Evolutionary conservation across 53 echinoderm and acorn worm genomes (phyloP), one percentile per base, ranked within the genome.

Genomic region (Patiria pectinifera): DNA sequence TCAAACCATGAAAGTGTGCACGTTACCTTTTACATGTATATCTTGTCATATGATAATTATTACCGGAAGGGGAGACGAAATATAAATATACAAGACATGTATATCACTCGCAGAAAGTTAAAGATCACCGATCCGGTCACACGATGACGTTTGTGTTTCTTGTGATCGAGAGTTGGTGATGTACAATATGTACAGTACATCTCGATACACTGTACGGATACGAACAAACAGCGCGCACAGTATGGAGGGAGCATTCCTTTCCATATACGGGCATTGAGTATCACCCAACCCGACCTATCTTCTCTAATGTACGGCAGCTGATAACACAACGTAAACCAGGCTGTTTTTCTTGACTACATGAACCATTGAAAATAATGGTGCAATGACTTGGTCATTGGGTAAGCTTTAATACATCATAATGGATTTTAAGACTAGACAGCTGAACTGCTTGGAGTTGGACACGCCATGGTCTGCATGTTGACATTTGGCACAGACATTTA

Each of bases 181-280:
- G 53, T 8, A 53, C 53, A 48, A 46, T 9, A 74, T 13, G 10
- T 23, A 4, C 21, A 47, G 45, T 69, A 43, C 24, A 25, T 6
- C 77, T 78, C 16, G 21, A 61, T 25, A 24, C 60, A 59, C 4
- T 3, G 45, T 45, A 18, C 16, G 62, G 79, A 78, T 14, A 22
- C 11, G 58, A n/a, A 76, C 48, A 43, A 19, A 47, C 47, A 5
- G 87, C 61, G 43, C 61, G 60, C 88, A 25, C 78, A 61, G 61
- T 76, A 77, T 59, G 78, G 60, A 47, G 45, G 46, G 48, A 49
- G 49, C 90, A 90, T 90, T 90, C 90, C 80, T 90, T 90, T 81
- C 90, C 90, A 90, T 63, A 90, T 90, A 90, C 80, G 90, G 90
- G 66, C 90, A 90, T 90, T 82, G 90, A 90, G 63, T 80, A 48